phyloP scores from a whole-genome alignment of 2,113 vertebrate species.

The Grammomys surdaster region DNA sequence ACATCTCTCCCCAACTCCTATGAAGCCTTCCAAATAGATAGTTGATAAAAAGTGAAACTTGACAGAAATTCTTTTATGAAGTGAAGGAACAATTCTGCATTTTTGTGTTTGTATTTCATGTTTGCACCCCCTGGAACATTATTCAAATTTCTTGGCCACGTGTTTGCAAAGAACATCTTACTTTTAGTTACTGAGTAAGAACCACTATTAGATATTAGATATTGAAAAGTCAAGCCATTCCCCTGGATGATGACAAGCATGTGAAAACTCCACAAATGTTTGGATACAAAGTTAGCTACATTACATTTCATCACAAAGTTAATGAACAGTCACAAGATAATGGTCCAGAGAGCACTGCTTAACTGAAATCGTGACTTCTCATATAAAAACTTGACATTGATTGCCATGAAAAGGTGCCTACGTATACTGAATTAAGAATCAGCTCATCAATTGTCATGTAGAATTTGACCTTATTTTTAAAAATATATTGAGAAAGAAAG shows the following conservation, averaged over 20 bases:
- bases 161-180: constrained; percentile 39
- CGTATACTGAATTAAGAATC: not conserved
- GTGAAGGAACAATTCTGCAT: constrained; percentile 16
- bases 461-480: not conserved
- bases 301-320: not conserved
- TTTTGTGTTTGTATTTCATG: not conserved
- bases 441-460: constrained; percentile 6
- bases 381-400: not conserved
- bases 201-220: not conserved
- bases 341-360: not conserved
- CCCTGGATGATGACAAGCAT: not conserved
- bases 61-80: not conserved
- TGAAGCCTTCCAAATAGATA: not conserved
- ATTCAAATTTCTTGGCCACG: not conserved
- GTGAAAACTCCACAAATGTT: constrained; percentile 28
- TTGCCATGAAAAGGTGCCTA: not conserved
- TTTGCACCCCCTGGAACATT: not conserved
- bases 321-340: constrained; percentile 24
- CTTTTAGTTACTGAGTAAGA: constrained; percentile 5
- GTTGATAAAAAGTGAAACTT: not conserved
- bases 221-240: not conserved
- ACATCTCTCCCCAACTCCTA: not conserved
- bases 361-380: not conserved
- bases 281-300: constrained; percentile 25
- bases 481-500: constrained; percentile 31